These are phyloP conservation scores for Hestina assimilis DNA, from an alignment of 1,140 invertebrate species.

Conservation along the genomic window DNA sequence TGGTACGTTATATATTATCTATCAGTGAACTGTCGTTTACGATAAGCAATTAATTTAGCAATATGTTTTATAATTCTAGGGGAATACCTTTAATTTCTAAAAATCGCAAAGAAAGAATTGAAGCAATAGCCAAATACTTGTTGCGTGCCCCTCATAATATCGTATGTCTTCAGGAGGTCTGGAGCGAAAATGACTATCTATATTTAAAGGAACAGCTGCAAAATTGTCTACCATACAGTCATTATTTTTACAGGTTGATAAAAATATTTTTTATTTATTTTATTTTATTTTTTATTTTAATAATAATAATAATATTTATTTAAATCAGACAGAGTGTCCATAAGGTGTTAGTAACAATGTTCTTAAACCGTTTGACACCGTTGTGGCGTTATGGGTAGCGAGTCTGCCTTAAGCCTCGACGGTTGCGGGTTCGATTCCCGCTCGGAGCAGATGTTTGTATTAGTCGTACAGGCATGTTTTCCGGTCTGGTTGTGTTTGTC, in stretches of 20 bases:
- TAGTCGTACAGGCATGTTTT: no score
- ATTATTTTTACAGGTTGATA: constrained; percentile 94
- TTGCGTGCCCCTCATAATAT: constrained; percentile 87
- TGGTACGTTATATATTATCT: constrained; percentile 45
- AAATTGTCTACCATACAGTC: constrained; percentile 86
- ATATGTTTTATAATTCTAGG: constrained; percentile 79
- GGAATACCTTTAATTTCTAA: constrained; percentile 90
- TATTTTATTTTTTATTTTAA: background rate
- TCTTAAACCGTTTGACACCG: no score
- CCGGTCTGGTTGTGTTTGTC: no score
- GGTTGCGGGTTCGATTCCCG: no score
- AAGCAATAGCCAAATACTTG: constrained; percentile 89
- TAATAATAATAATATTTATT: no score
- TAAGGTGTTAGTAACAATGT: no score
- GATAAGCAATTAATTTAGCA: background rate
- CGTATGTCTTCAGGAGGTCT: constrained; percentile 96
- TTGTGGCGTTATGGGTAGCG: no score
- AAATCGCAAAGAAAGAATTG: constrained; percentile 86
- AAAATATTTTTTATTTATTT: background rate
- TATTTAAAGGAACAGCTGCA: constrained; percentile 82
- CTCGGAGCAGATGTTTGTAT: no score
- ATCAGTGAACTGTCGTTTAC: background rate
- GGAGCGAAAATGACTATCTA: constrained; percentile 89
- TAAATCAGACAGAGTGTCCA: no score
- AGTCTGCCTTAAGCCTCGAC: no score